These are phyloP conservation scores for Tenrec ecaudatus DNA, from an alignment of 2,113 vertebrate genomes.

Conservation along the genomic window DNA sequence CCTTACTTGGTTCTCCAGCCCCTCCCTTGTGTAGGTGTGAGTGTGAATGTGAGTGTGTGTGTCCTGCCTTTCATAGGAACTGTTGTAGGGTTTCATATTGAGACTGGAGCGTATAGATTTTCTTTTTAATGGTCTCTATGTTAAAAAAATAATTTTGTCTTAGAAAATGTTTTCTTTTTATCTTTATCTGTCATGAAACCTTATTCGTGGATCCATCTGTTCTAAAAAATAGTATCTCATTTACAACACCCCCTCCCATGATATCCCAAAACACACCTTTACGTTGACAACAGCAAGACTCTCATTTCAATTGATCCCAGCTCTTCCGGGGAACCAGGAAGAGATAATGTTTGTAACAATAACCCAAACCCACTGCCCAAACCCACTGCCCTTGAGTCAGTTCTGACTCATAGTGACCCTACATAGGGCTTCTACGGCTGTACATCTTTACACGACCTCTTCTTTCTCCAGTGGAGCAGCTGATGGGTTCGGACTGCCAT, in stretches of 20 bases:
- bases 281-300: not conserved
- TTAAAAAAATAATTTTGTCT: not conserved
- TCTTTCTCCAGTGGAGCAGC: too few species aligned
- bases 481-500: too few species aligned
- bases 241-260: not conserved
- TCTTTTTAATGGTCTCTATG: not conserved
- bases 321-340: conserved; percentile 13
- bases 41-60: too few species aligned
- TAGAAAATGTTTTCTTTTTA: not conserved
- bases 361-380: too few species aligned
- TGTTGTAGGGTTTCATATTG: not conserved
- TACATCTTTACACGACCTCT: too few species aligned
- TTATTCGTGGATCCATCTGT: not conserved
- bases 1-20: not conserved
- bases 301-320: not conserved
- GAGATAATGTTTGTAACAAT: not conserved
- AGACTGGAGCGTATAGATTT: not conserved
- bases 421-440: too few species aligned
- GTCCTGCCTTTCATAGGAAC: not conserved
- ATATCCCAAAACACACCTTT: not conserved
- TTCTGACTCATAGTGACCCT: too few species aligned
- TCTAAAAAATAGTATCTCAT: not conserved
- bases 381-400: too few species aligned
- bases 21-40: not conserved
- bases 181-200: not conserved